Evolutionary conservation across 2,113 vertebrate species (phyloP).

Genomic region (Chamaetylas fuelleborni): DNA sequence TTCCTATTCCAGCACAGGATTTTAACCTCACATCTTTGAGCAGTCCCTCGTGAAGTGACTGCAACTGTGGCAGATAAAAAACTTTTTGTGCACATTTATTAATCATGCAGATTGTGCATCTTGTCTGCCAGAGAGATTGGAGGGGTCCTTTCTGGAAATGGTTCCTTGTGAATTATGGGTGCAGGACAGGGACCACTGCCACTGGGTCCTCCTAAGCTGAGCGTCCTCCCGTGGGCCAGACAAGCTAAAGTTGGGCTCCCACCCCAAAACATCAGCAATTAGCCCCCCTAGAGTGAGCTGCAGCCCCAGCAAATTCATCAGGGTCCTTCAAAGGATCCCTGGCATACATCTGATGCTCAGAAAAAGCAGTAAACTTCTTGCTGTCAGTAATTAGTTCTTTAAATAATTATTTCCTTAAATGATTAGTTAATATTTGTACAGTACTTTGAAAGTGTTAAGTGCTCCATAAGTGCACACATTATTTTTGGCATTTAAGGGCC

Average conservation of each 20-base stretch:
- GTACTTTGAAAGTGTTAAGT: neutral
- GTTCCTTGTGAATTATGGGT: neutral
- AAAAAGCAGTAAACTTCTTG: neutral
- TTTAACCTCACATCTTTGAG: slow-evolving; percentile 6
- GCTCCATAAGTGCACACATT: neutral
- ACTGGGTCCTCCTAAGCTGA: neutral
- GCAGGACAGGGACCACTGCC: neutral
- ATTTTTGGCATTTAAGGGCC: neutral
- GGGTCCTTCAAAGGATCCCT: neutral
- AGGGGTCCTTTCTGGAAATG: neutral
- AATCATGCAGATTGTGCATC: neutral
- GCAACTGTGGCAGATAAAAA: neutral
- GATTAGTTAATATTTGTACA: slow-evolving; percentile 11
- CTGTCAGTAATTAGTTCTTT: neutral
- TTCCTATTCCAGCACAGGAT: neutral
- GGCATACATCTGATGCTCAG: neutral
- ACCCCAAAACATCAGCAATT: neutral
- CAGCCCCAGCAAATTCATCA: neutral
- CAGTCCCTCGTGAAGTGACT: neutral
- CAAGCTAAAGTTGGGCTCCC: neutral
- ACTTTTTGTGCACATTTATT: neutral
- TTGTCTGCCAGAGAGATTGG: neutral
- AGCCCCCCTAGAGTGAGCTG: neutral
- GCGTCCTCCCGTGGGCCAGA: neutral
- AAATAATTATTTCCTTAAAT: slow-evolving; percentile 5